These are phyloP conservation scores for Falco punctatus DNA, from an alignment of 2,113 vertebrate genomes.

Conservation along the genomic window DNA sequence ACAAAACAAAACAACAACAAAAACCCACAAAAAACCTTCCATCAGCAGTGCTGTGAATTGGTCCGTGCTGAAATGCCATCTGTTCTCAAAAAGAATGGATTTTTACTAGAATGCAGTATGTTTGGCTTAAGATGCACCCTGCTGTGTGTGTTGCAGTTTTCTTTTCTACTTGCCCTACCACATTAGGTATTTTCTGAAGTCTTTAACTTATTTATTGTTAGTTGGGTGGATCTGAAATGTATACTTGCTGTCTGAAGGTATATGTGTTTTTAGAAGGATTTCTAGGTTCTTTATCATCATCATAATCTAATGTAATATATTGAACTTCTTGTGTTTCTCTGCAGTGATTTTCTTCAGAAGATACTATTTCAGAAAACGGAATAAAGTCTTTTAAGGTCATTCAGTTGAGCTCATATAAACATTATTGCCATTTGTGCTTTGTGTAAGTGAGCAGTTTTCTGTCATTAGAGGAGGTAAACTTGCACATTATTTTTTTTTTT, in stretches of 20 bases:
- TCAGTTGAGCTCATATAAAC: background rate
- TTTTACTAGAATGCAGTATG: conserved; percentile 24
- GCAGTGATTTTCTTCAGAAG: background rate
- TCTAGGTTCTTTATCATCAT: background rate
- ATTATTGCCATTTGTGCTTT: background rate
- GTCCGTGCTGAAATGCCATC: conserved; percentile 30
- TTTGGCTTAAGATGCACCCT: background rate
- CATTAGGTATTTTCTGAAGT: background rate
- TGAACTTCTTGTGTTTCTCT: background rate
- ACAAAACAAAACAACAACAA: background rate
- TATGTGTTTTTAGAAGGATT: background rate
- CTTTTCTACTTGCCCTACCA: background rate
- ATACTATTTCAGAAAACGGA: background rate
- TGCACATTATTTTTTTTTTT: background rate
- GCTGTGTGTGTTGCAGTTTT: background rate
- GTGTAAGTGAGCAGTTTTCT: background rate
- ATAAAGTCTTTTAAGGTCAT: background rate
- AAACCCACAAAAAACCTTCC: background rate
- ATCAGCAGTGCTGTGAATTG: background rate
- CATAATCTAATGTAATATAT: background rate
- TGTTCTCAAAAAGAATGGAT: background rate
- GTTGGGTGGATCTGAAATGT: background rate
- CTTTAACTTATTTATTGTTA: background rate
- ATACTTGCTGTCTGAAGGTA: background rate
- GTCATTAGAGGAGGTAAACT: background rate